These are phyloP conservation scores for Palythoa grandis DNA, from an alignment of 92 coral and sea anemone genomes.

Conservation along the genomic window DNA sequence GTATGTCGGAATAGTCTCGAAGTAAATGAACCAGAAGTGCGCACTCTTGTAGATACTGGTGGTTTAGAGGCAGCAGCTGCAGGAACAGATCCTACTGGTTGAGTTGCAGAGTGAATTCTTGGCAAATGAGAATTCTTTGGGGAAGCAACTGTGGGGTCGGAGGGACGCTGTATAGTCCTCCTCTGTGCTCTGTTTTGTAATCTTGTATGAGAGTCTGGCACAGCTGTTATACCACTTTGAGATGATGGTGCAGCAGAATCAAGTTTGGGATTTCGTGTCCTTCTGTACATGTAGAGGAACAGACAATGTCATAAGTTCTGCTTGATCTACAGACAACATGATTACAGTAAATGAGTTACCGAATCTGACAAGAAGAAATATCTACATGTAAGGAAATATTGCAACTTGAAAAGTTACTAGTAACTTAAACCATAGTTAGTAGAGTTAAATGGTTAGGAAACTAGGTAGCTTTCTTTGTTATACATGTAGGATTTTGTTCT, in stretches of 20 bases:
- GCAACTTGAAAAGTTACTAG: too few relatives aligned
- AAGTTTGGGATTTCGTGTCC: conserved; percentile 43
- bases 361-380: too few relatives aligned
- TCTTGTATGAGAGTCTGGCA: conserved; percentile 24
- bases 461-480: too few relatives aligned
- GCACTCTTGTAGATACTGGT: conserved; percentile 45
- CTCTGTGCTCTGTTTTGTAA: conserved; percentile 45
- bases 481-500: too few relatives aligned
- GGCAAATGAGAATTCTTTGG: conserved; percentile 51
- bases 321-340: too few relatives aligned
- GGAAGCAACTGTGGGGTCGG: conserved; percentile 40
- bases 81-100: conserved; percentile 53
- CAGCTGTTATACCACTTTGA: conserved; percentile 29
- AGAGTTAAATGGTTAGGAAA: too few relatives aligned
- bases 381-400: too few relatives aligned
- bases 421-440: too few relatives aligned
- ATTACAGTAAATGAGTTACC: too few relatives aligned
- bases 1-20: conserved; percentile 24
- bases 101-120: conserved; percentile 62
- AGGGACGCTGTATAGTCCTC: conserved; percentile 41
- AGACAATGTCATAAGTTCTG: background rate
- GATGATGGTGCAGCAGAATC: conserved; percentile 22
- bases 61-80: conserved; percentile 66
- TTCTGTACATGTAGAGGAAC: conserved; percentile 10
- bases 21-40: conserved; percentile 46